Percentiles rank a stretch among this genome's conserved stretches.
Conservation (phyloP, 1,140 invertebrate species). For the Pseudomyrmex dendroicus region DNA sequence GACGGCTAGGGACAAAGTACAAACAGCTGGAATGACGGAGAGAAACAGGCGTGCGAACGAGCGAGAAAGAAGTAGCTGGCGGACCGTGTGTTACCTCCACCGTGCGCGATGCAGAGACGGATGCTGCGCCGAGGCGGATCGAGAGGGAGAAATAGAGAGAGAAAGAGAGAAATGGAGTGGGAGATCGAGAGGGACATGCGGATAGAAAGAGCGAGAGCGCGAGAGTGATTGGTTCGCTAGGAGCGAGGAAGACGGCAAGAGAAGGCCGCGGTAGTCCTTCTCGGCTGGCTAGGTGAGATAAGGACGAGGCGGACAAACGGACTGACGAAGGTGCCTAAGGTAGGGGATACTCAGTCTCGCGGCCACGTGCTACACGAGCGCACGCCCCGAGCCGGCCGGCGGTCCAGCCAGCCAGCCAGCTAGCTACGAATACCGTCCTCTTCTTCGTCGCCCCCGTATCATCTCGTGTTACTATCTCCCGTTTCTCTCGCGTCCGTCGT, state of each 20-base stretch:
- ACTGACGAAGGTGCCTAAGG: slow-evolving; percentile 80
- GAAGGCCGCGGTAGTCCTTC: slow-evolving; percentile 80
- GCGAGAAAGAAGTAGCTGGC: slow-evolving; percentile 71
- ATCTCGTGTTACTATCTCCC: slow-evolving; percentile 58
- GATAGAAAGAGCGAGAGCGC: slow-evolving; percentile 31
- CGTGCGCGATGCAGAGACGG: slow-evolving; percentile 50
- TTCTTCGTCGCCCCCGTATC: slow-evolving; percentile 64
- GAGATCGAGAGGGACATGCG: slow-evolving; percentile 24
- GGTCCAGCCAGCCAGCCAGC: slow-evolving; percentile 70
- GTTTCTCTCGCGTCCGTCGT: slow-evolving; percentile 44
- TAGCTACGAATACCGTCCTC: slow-evolving; percentile 64
- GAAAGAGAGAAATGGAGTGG: slow-evolving; percentile 35
- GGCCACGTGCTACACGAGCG: slow-evolving; percentile 84
- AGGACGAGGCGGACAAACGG: slow-evolving; percentile 82
- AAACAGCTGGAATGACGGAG: slow-evolving; percentile 56
- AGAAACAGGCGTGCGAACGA: slow-evolving; percentile 58
- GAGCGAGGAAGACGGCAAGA: slow-evolving; percentile 73
- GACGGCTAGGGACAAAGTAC: slow-evolving; percentile 37
- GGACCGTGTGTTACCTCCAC: slow-evolving; percentile 31
- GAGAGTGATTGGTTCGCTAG: slow-evolving; percentile 31
- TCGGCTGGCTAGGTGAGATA: slow-evolving; percentile 79
- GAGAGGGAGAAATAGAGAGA: slow-evolving; percentile 39
- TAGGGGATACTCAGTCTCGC: slow-evolving; percentile 84
- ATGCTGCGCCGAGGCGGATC: slow-evolving; percentile 51
- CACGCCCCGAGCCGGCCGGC: slow-evolving; percentile 82